Evolutionary conservation across 2,888 invertebrate species (phyloP).

Genomic region (Orthosia gracilis): DNA sequence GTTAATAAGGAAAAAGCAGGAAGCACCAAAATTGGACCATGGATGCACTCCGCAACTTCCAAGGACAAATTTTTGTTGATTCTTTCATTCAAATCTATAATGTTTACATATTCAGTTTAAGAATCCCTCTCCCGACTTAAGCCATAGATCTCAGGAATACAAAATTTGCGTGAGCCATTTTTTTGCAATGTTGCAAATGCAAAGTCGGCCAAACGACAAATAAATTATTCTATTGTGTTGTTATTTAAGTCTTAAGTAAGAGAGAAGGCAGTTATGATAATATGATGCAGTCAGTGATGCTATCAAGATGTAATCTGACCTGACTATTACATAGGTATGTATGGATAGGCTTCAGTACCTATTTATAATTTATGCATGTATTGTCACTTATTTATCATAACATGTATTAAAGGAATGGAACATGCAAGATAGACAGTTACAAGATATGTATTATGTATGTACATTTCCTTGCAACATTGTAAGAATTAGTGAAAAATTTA

Average conservation of each 20-base stretch:
- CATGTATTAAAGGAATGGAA: slow-evolving; percentile 8
- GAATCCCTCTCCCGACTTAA: not conserved
- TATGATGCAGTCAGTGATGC: not conserved
- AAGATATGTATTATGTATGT: too few relatives aligned
- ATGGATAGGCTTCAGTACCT: slow-evolving; percentile 14
- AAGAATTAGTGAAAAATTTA: not conserved
- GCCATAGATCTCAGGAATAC: not conserved
- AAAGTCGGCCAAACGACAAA: not conserved
- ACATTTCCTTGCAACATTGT: slow-evolving; percentile 9
- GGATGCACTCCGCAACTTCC: not conserved
- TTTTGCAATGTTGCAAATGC: not conserved
- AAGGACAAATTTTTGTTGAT: too few relatives aligned
- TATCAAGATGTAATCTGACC: slow-evolving; percentile 49
- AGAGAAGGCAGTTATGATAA: slow-evolving; percentile 27
- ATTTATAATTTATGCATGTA: slow-evolving; percentile 28
- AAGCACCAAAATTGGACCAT: not conserved
- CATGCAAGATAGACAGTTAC: slow-evolving; percentile 7
- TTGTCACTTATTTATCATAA: slow-evolving; percentile 32
- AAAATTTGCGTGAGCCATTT: not conserved
- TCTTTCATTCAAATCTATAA: not conserved
- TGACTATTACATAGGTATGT: slow-evolving; percentile 9
- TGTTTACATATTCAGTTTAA: slow-evolving; percentile 3
- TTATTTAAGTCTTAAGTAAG: slow-evolving; percentile 21
- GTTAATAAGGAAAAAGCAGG: not conserved
- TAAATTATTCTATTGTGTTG: not conserved